Base-by-base conservation (phyloP, 1,140 invertebrate genomes). In the Neuroterus valhalla region DNA sequence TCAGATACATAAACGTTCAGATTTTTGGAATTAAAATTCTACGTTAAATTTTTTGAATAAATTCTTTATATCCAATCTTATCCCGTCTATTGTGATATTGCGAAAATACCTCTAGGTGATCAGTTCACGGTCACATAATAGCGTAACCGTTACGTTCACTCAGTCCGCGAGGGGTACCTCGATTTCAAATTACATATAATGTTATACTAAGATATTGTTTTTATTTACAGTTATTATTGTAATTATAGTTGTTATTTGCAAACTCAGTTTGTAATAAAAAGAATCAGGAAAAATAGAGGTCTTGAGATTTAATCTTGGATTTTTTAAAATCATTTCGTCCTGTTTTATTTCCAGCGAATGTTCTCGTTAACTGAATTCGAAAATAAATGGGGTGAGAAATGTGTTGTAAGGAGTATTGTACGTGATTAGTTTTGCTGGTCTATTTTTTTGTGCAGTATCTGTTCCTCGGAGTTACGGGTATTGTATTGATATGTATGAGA, bases 401-500 rank as follows among this genome's bases (percentile, higher is more conserved):
- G 55, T 66, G 74, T 68, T 72, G 48, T 52, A 62, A 46, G 19
- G 45, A 62, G 19, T 70, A 67, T 21, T 79, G 62, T 78, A 80
- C 74, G 76, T 81, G 80, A 78, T 80, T 69, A 45, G 71, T 77
- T 81, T 73, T 26, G 67, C 48, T 23, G 62, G n/a, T 66, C 62
- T 66, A 67, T 68, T 75, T 19, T 26, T 78, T 15, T 15, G 42
- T 31, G 76, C 31, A 70, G 71, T 78, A 70, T 68, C 66, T 50
- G 69, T 44, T 38, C 68, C 21, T 50, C 74, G 38, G 31, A 52
- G 23, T 46, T 5, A 38, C 5, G 31, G 31, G 31, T 19, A 10
- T 31, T 23, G 69, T 77, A 83, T 83, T 80, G 78, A 75, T 82
- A 83, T 83, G 78, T 76, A 80, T 69, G 75, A 77, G 26, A 46